Conservation (phyloP, 2,113 vertebrate species). For the Typhlomys cinereus region DNA sequence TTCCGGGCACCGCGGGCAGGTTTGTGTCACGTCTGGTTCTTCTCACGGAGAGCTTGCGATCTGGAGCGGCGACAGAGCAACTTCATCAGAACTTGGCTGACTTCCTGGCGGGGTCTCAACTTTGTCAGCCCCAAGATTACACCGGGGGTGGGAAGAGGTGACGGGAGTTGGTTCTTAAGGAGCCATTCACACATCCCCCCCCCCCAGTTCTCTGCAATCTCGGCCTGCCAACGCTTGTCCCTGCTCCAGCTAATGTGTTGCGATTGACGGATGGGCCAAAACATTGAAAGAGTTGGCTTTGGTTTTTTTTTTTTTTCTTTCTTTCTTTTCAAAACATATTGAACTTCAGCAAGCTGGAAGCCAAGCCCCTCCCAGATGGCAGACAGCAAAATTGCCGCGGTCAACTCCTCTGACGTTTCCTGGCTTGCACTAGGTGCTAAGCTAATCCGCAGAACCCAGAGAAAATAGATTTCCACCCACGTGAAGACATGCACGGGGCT, state of each 20-base stretch:
- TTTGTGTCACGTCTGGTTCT: constrained; percentile 56
- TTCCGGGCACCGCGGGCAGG: constrained; percentile 44
- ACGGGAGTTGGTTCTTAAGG: no score
- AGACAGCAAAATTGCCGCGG: constrained; percentile 86
- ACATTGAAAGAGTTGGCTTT: constrained; percentile 71
- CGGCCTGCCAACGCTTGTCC: constrained; percentile 46
- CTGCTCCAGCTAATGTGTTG: constrained; percentile 35
- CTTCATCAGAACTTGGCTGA: constrained; percentile 70
- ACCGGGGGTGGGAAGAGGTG: no score
- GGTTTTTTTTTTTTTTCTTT: constrained; percentile 29
- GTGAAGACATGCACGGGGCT: background rate
- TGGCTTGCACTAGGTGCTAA: constrained; percentile 80
- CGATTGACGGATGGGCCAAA: constrained; percentile 64
- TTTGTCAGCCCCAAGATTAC: constrained; percentile 67
- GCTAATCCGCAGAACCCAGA: constrained; percentile 63
- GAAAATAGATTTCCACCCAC: constrained; percentile 52
- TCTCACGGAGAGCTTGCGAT: constrained; percentile 75
- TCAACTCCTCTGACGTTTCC: constrained; percentile 78
- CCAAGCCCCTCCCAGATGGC: constrained; percentile 81
- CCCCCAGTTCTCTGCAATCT: constrained; percentile 70
- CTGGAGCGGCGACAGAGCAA: constrained; percentile 73
- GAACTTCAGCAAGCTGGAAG: constrained; percentile 72
- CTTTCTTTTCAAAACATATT: constrained; percentile 60
- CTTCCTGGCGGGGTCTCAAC: constrained; percentile 66
- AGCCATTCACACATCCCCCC: constrained; percentile 64